Evolutionary conservation across 2,113 vertebrate species (phyloP).

Genomic region (Ranitomeya variabilis): DNA sequence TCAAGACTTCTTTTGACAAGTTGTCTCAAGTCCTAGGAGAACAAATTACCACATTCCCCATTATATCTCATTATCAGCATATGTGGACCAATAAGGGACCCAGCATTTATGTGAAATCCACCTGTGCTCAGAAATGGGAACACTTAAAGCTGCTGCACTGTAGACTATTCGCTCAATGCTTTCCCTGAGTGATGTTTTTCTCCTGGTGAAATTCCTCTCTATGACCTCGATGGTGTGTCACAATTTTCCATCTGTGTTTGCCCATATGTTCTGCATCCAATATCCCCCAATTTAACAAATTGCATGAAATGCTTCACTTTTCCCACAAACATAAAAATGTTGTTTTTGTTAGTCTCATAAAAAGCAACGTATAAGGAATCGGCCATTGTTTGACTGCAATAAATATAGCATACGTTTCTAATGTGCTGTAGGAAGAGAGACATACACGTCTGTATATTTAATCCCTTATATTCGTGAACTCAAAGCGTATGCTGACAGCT

Average conservation of each 20-base stretch:
- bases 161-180: neutral
- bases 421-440: slow-evolving; percentile 5
- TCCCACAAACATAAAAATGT: slow-evolving; percentile 27
- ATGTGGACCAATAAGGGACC: neutral
- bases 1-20: neutral
- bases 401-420: slow-evolving; percentile 29
- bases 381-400: slow-evolving; percentile 15
- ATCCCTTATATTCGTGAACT: slow-evolving; percentile 47
- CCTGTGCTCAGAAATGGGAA: slow-evolving; percentile 10
- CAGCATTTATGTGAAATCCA: neutral
- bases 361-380: neutral
- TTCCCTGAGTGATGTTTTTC: neutral
- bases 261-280: slow-evolving; percentile 46
- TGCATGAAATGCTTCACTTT: slow-evolving; percentile 35
- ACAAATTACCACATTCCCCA: neutral
- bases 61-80: neutral
- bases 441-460: slow-evolving; percentile 21
- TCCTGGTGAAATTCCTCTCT: slow-evolving; percentile 17
- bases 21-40: neutral
- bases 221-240: slow-evolving; percentile 17
- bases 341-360: slow-evolving; percentile 41
- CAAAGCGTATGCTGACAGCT: slow-evolving; percentile 50
- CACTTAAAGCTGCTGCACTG: neutral
- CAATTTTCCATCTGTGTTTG: slow-evolving; percentile 14
- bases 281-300: slow-evolving; percentile 38